Evolutionary conservation across 2,113 vertebrate genomes (phyloP).

Genomic region (Tylochromis polylepis): DNA sequence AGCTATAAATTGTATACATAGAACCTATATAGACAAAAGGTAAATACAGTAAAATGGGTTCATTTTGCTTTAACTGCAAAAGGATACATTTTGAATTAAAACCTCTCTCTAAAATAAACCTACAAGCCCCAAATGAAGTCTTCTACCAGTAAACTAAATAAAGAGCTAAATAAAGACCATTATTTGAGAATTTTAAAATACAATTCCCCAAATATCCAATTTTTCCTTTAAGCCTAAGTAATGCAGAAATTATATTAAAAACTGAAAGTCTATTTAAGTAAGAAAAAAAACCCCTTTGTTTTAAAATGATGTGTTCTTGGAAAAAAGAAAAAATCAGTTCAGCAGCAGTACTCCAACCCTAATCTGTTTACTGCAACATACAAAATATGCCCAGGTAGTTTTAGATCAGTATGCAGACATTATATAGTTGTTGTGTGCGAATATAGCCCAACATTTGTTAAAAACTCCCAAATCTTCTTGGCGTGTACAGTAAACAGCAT

Average conservation of each 20-base stretch:
- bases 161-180: not conserved
- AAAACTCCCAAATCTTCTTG: constrained; percentile 19
- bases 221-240: not conserved
- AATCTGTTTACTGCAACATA: not conserved
- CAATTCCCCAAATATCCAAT: not conserved
- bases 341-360: not conserved
- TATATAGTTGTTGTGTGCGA: not conserved
- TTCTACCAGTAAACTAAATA: not conserved
- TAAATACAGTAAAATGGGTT: not conserved
- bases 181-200: not conserved
- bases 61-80: not conserved
- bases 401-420: not conserved
- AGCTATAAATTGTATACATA: not conserved
- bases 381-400: not conserved
- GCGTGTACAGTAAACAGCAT: constrained; percentile 32
- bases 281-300: not conserved
- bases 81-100: not conserved
- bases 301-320: not conserved
- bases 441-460: not conserved
- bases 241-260: not conserved
- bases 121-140: not conserved
- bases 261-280: not conserved
- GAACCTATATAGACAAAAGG: not conserved
- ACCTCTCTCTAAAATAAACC: not conserved
- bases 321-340: no score